Evolutionary conservation across 2,797 vertebrate species (phyloP), one percentile per base, ranked within the genome.

Genomic region (Cephalopachus bancanus): DNA sequence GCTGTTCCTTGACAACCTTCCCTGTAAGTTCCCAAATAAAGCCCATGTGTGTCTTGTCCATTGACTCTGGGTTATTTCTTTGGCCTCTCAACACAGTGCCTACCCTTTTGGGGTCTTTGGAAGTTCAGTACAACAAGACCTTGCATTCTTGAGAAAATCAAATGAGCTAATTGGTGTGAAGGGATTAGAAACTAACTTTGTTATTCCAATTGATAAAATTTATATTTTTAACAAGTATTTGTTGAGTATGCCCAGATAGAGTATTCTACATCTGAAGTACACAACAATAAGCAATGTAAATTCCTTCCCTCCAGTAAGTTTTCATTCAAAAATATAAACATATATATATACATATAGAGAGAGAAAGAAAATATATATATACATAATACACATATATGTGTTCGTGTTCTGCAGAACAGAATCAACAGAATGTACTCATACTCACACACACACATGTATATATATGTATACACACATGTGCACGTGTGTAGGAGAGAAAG

Each of bases 101-200:
- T 44, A 44, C 44, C 44, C 44, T 44, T 44, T 44, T 44, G 44
- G 44, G 6, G 44, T 44, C 44, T 44, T 44, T 44, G 44, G 44
- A 44, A 44, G 44, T 44, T 4, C 44, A 44, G 44, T 44, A 44
- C 44, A 44, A 44, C 6, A 44, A 44, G 44, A 44, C n/a, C 87
- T 12, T 51, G 33, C 8, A 83, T 80, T 59, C 55, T 92, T 71
- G 30, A 94, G 44, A 71, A 90, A 83, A 96, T n/a, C 37, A 74
- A 51, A 86, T 28, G 5, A 94, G 11, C 26, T 91, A 76, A 24
- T 53, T 20, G n/a, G 60, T 57, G 22, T 71, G 10, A 87, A 96
- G 91, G 59, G 33, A 80, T 86, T 71, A 74, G 67, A 83, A 89
- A 67, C 26, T 60, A 16, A 15, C 71, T 55, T 88, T 85, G 17